These are phyloP conservation scores for Palythoa grandiflora DNA, from an alignment of 92 coral and sea anemone species.

Conservation along the genomic window DNA sequence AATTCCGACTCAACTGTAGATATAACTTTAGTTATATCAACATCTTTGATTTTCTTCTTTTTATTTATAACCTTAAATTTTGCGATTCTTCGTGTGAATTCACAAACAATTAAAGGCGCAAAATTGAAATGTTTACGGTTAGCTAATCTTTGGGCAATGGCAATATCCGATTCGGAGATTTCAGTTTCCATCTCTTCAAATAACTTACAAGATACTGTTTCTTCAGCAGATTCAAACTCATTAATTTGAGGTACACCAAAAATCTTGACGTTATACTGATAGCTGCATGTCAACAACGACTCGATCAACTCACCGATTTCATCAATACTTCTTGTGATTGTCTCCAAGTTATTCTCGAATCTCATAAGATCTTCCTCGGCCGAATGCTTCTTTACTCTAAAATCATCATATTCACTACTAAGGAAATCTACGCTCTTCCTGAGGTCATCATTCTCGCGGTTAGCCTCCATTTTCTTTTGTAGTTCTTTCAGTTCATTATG, in stretches of 20 bases:
- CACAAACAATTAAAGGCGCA: too few species aligned
- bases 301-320: not conserved
- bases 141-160: not conserved
- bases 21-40: too few species aligned
- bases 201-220: not conserved
- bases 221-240: not conserved
- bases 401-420: not conserved
- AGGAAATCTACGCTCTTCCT: not conserved
- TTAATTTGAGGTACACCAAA: not conserved
- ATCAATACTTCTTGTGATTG: slow-evolving; percentile 32
- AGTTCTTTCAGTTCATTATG: not conserved
- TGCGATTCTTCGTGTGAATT: too few species aligned
- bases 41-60: too few species aligned
- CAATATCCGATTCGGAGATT: not conserved
- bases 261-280: not conserved
- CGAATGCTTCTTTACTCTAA: not conserved
- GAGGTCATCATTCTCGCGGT: not conserved
- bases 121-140: not conserved
- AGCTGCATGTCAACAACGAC: not conserved
- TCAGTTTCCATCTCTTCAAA: not conserved
- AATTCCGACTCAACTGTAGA: too few species aligned
- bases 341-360: not conserved
- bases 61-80: too few species aligned
- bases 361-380: not conserved
- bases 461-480: not conserved